Evolutionary conservation across 2,888 invertebrate genomes (phyloP), one percentile per base, ranked within the genome.

Genomic region (Drosophila austrosaltans): DNA sequence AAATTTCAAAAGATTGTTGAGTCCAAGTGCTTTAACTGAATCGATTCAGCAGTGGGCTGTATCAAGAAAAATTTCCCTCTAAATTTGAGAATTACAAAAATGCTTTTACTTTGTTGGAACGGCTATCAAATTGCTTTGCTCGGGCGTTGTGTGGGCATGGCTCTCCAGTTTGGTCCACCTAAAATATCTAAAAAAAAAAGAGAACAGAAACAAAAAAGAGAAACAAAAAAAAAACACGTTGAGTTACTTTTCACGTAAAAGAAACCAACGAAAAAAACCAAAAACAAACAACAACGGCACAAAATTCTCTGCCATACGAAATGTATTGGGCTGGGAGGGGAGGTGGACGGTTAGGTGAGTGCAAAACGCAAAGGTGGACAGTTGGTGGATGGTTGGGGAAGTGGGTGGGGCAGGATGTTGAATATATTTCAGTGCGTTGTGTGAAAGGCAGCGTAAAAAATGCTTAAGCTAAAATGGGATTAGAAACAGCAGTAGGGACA

Each of bases 391-490:
- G 16, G n/a, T 2, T 42, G 42, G 3, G 3, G 8, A 7, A 59
- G 64, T 30, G 30, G 30, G 1, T 30, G 4, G 67, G 64, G 6
- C 25, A 32, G 25, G 54, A 53, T 53, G 61, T 66, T 68, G 70
- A 53, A 54, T 69, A 69, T 62, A 68, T 70, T 77, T 70, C 61
- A 67, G 65, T 67, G 80, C 63, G 81, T 78, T 78, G 75, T 64
- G 78, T 72, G 76, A 83, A 81, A 71, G 80, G 83, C 83, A 82
- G 81, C 83, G 75, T 77, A 81, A 87, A 82, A 79, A 89, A 85
- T 72, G 79, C 82, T 81, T 87, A 69, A 82, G 83, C 89, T 72
- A 79, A 87, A 83, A 87, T 87, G 87, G 85, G 85, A 83, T 83
- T 83, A 89, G 79, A 70, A 87, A 65, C 86, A 89, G 72, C 63